A percentile compares a stretch with the other conserved stretches of the same genome.
Evolutionary conservation across 2,113 vertebrate genomes (phyloP).

Genomic region (Glaucomys volans): DNA sequence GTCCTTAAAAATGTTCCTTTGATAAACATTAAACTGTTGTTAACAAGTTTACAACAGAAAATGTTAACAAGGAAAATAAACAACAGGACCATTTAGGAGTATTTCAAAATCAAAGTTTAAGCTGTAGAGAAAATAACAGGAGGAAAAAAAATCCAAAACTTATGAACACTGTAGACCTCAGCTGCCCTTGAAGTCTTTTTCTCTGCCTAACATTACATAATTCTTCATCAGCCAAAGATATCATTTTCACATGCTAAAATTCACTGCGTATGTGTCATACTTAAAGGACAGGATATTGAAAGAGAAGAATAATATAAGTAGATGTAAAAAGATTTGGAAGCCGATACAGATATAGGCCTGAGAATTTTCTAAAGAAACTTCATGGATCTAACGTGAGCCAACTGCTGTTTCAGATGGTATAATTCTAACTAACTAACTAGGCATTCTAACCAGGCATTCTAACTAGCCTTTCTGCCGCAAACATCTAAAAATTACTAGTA

Average conservation of each 20-base stretch:
- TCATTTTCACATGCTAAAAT: slow-evolving; percentile 32
- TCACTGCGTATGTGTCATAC: slow-evolving; percentile 11
- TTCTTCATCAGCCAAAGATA: slow-evolving; percentile 39
- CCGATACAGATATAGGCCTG: neutral
- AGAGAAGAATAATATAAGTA: neutral
- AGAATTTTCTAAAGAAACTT: slow-evolving; percentile 34
- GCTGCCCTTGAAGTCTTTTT: slow-evolving; percentile 37
- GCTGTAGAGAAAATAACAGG: slow-evolving; percentile 55
- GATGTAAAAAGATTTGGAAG: neutral
- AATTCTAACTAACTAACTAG: too few relatives aligned
- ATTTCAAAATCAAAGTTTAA: slow-evolving; percentile 60
- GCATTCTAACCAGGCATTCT: neutral
- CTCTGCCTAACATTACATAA: slow-evolving; percentile 45
- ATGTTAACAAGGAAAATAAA: slow-evolving; percentile 65
- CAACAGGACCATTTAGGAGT: slow-evolving; percentile 60
- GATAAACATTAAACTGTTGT: slow-evolving; percentile 64
- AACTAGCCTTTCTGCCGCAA: neutral
- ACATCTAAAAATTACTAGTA: slow-evolving; percentile 7
- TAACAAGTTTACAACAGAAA: slow-evolving; percentile 73
- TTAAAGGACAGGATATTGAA: slow-evolving; percentile 20
- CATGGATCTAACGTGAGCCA: neutral
- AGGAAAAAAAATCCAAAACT: neutral
- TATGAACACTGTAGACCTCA: slow-evolving; percentile 6
- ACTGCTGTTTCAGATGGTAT: neutral
- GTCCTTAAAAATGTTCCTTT: slow-evolving; percentile 61